A percentile compares a stretch with the other conserved stretches of the same genome.
phyloP scores from a whole-genome alignment of 2,797 vertebrate species.

The Anniella stebbinsi region DNA sequence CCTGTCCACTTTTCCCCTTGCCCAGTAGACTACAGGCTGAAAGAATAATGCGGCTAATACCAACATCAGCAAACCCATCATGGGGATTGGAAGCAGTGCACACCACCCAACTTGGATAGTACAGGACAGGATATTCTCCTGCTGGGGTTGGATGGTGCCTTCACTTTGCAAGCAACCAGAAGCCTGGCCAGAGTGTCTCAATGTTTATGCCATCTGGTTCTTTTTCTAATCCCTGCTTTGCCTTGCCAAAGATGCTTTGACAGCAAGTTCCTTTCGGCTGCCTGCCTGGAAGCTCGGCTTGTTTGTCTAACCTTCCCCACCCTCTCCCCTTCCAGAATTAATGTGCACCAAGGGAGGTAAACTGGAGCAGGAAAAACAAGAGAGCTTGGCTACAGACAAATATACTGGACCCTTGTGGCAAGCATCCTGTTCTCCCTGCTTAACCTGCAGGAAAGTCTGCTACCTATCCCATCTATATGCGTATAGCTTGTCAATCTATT shows the following conservation, averaged over 20 bases:
- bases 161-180: constrained; percentile 3
- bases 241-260: constrained; percentile 41
- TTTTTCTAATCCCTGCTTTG: constrained; percentile 18
- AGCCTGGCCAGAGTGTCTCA: constrained; percentile 3
- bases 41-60: neutral
- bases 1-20: neutral
- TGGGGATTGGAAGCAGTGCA: neutral
- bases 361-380: constrained; percentile 16
- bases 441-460: neutral
- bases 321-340: constrained; percentile 34
- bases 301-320: constrained; percentile 38
- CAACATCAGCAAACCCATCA: neutral
- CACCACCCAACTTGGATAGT: neutral
- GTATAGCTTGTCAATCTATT: constrained; percentile 7
- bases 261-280: constrained; percentile 46
- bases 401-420: neutral
- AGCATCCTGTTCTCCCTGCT: neutral
- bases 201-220: constrained; percentile 35
- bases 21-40: neutral
- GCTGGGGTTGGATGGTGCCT: constrained; percentile 20
- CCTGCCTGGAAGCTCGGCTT: constrained; percentile 10
- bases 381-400: neutral
- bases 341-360: constrained; percentile 27
- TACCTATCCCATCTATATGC: neutral
- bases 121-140: constrained; percentile 26